A percentile compares a stretch with the other conserved stretches of the same genome.
Conservation (phyloP, 2,113 vertebrate genomes). For the Lethenteron camtschaticum region DNA sequence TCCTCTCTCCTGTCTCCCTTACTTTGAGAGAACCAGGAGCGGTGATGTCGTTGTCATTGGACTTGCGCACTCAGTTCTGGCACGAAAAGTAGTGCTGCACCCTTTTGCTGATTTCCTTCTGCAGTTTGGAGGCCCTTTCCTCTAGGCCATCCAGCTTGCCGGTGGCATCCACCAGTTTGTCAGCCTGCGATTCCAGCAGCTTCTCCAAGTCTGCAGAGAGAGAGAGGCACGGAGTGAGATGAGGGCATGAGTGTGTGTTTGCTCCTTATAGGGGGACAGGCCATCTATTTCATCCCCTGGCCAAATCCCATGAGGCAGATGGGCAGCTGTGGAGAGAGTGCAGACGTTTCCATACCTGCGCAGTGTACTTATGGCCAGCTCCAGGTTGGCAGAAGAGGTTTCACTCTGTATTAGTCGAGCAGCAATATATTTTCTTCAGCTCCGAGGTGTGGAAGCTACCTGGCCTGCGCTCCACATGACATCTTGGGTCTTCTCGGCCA, state of each 20-base stretch:
- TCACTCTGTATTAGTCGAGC: too few species aligned
- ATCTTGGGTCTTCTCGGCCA: too few species aligned
- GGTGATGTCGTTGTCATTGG: too few species aligned
- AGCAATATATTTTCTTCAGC: too few species aligned
- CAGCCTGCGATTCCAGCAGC: conserved; percentile 30
- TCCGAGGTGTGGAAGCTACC: too few species aligned
- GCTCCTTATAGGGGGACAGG: too few species aligned
- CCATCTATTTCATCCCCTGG: background rate
- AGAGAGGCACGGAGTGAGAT: conserved; percentile 1
- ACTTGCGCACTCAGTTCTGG: conserved; percentile 7
- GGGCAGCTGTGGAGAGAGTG: background rate
- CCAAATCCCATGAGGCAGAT: background rate
- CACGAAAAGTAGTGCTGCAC: conserved; percentile 30
- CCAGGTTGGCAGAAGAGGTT: background rate
- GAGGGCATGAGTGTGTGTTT: background rate
- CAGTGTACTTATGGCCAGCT: background rate
- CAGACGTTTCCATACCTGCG: background rate
- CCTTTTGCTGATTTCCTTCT: conserved; percentile 21
- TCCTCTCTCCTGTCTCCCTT: too few species aligned
- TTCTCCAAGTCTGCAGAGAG: conserved; percentile 31
- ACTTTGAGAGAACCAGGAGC: too few species aligned
- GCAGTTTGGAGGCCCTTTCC: conserved; percentile 20
- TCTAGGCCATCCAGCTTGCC: conserved; percentile 25
- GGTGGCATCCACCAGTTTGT: conserved; percentile 26
- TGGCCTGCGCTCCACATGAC: too few species aligned